Evolutionary conservation across 2,797 vertebrate genomes (phyloP).

Genomic region (Phaenicophaeus curvirostris): DNA sequence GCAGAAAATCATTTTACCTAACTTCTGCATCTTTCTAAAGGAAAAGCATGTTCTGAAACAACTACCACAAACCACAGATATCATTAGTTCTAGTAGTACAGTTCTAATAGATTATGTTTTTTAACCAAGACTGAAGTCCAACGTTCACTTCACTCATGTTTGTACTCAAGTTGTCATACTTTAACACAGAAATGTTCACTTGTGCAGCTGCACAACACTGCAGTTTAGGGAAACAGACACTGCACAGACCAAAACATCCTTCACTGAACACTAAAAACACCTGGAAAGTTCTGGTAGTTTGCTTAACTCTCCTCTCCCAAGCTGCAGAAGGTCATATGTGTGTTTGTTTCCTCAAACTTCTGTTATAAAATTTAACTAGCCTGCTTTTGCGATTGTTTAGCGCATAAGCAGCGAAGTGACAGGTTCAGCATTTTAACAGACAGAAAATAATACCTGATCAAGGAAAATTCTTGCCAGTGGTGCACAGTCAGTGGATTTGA

Average conservation of each 20-base stretch:
- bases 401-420: neutral
- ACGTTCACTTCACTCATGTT: neutral
- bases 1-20: neutral
- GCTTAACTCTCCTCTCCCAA: neutral
- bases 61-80: neutral
- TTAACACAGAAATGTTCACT: neutral
- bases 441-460: slow-evolving; percentile 86
- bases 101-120: neutral
- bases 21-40: neutral
- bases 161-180: neutral
- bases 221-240: neutral
- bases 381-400: neutral
- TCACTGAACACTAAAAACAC: neutral
- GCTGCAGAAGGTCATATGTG: neutral
- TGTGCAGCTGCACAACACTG: neutral
- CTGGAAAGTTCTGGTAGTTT: neutral
- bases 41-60: neutral
- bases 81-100: neutral
- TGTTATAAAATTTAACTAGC: neutral
- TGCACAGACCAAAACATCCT: neutral
- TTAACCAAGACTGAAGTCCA: neutral
- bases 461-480: slow-evolving; percentile 94
- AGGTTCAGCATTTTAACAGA: neutral
- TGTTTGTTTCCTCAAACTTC: neutral
- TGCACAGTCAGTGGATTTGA: slow-evolving; percentile 96